A percentile compares a stretch with the other conserved stretches of the same genome.
Conservation (phyloP, 1,140 invertebrate species). For the Lysiphlebus fabarum region DNA sequence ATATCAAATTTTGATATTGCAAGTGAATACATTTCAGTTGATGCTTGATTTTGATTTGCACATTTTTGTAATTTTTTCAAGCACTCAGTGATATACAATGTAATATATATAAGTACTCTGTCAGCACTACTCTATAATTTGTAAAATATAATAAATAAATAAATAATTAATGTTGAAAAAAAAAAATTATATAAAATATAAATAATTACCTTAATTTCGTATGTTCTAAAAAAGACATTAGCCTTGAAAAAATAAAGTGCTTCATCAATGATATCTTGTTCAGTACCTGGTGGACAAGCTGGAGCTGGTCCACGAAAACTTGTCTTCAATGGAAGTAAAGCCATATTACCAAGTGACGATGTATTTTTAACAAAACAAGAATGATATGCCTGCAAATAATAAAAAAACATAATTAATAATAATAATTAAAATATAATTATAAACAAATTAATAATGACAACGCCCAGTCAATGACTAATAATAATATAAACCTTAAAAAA, state of each 20-base stretch:
- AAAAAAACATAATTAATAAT: conserved; percentile 10
- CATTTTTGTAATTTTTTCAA: conserved; percentile 92
- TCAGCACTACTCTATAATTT: conserved; percentile 84
- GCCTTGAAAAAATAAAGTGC: conserved; percentile 96
- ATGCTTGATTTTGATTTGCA: conserved; percentile 81
- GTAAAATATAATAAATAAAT: conserved; percentile 40
- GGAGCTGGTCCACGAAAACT: conserved; percentile 86
- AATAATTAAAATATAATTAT: not conserved
- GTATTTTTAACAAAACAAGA: conserved; percentile 77
- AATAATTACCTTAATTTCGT: conserved; percentile 85
- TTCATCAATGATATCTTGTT: conserved; percentile 96
- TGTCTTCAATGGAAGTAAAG: conserved; percentile 82
- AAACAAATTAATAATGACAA: not conserved
- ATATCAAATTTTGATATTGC: conserved; percentile 95
- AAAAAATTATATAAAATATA: conserved; percentile 3
- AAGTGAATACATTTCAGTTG: conserved; percentile 94
- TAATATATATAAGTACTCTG: conserved; percentile 95
- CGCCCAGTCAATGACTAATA: too few species aligned
- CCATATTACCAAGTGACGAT: conserved; percentile 88
- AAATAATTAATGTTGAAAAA: conserved; percentile 20
- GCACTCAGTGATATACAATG: conserved; percentile 98
- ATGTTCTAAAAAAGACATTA: conserved; percentile 98
- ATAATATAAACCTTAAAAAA: too few species aligned
- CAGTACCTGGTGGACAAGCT: conserved; percentile 59
- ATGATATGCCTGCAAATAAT: conserved; percentile 81